Evolutionary conservation across 2,113 vertebrate genomes (phyloP).

Genomic region (Porphyrio hochstetteri): DNA sequence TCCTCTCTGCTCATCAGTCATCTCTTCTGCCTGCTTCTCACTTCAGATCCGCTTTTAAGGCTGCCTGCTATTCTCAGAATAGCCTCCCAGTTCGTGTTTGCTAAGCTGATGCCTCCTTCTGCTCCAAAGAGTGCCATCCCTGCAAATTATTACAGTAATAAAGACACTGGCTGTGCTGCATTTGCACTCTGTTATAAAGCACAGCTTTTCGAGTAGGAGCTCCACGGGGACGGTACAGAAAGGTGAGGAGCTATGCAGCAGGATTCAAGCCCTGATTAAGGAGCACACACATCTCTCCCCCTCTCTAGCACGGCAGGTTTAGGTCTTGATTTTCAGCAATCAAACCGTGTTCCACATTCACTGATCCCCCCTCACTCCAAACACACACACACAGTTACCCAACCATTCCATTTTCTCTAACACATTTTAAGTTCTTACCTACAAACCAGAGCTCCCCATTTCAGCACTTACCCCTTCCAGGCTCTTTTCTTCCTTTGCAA

Average conservation of each 20-base stretch:
- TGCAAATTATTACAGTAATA: conserved; percentile 61
- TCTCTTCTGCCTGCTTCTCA: not conserved
- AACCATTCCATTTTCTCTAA: not conserved
- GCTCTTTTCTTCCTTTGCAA: conserved; percentile 27
- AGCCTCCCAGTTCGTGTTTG: conserved; percentile 47
- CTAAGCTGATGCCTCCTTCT: conserved; percentile 53
- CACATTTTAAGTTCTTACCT: conserved; percentile 9
- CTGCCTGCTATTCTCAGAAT: conserved; percentile 38
- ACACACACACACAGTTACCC: not conserved
- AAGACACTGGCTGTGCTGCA: conserved; percentile 43
- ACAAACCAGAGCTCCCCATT: not conserved
- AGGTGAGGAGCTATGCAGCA: conserved; percentile 26
- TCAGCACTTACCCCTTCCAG: conserved; percentile 5
- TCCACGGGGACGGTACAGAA: conserved; percentile 5
- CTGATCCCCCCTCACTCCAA: conserved; percentile 28
- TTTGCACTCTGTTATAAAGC: conserved; percentile 46
- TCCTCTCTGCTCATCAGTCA: conserved; percentile 25
- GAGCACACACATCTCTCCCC: conserved; percentile 1
- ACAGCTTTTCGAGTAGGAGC: conserved; percentile 10
- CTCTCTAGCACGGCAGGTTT: not conserved
- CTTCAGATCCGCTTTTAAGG: conserved; percentile 19
- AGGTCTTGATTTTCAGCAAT: conserved; percentile 41
- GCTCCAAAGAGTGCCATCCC: conserved; percentile 57
- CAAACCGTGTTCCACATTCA: conserved; percentile 23
- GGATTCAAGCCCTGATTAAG: conserved; percentile 50